These are phyloP conservation scores for Todiramphus saurophagus DNA, from an alignment of 2,113 vertebrate genomes.

Conservation along the genomic window DNA sequence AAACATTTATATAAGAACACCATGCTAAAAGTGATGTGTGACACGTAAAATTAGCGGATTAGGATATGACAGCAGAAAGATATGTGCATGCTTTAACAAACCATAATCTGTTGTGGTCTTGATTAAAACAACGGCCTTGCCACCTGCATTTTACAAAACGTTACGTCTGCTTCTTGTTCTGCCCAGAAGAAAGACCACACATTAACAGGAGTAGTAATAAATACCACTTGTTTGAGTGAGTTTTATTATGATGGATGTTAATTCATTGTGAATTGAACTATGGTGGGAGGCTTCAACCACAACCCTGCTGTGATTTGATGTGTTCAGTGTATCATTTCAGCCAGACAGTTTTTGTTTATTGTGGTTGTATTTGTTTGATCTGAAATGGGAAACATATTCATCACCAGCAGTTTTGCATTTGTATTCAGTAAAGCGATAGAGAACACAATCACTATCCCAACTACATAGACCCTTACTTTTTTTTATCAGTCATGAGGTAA, in stretches of 20 bases:
- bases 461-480: neutral
- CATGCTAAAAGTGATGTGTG: neutral
- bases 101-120: neutral
- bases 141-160: neutral
- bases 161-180: slow-evolving; percentile 1
- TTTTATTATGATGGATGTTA: neutral
- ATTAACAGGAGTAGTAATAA: neutral
- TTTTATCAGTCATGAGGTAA: neutral
- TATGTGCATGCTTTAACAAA: neutral
- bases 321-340: slow-evolving; percentile 3
- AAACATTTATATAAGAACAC: neutral
- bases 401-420: neutral
- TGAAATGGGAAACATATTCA: neutral
- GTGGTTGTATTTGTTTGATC: slow-evolving; percentile 8
- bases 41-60: neutral
- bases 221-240: neutral
- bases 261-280: slow-evolving; percentile 2
- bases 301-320: slow-evolving; percentile 5
- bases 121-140: neutral
- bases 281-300: neutral
- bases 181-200: slow-evolving; percentile 24
- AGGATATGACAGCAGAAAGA: neutral
- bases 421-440: neutral
- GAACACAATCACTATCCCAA: neutral
- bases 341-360: slow-evolving; percentile 27